A percentile compares a stretch with the other conserved stretches of the same genome.
Evolutionary conservation across 2,113 vertebrate genomes (phyloP).

Genomic region (Ellobius talpinus): DNA sequence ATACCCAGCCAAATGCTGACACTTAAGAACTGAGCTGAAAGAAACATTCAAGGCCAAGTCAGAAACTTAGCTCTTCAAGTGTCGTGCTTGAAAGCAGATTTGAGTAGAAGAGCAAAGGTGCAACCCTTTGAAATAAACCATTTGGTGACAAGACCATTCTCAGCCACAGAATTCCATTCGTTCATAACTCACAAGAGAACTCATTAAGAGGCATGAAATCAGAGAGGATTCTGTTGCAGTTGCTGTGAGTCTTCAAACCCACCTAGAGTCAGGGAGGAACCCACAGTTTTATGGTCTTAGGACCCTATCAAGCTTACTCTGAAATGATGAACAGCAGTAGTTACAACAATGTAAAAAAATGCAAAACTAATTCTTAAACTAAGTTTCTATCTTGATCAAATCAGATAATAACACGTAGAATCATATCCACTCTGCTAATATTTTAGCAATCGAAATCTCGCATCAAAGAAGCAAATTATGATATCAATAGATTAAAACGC

Average conservation of each 20-base stretch:
- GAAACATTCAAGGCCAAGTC: conserved; percentile 44
- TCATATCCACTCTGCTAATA: background rate
- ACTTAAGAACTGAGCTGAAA: conserved; percentile 1
- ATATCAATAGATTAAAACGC: conserved; percentile 9
- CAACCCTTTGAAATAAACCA: background rate
- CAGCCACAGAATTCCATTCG: background rate
- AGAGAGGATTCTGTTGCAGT: background rate
- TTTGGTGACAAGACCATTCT: conserved; percentile 36
- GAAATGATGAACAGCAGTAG: background rate
- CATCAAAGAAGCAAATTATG: conserved; percentile 15
- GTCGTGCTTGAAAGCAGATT: background rate
- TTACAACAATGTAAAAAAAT: background rate
- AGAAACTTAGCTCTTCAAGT: conserved; percentile 16
- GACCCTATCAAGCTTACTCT: background rate
- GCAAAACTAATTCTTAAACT: background rate
- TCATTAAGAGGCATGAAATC: background rate
- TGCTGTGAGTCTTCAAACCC: background rate
- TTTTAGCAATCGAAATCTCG: background rate
- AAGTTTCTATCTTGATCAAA: conserved; percentile 19
- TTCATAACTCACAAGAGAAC: background rate
- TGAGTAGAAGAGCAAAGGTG: conserved; percentile 44
- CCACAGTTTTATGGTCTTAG: background rate
- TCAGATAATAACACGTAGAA: background rate
- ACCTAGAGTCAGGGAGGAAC: background rate
- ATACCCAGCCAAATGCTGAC: conserved; percentile 46